Conservation (phyloP, 2,113 vertebrate species). For the Psilopogon haemacephalus region DNA sequence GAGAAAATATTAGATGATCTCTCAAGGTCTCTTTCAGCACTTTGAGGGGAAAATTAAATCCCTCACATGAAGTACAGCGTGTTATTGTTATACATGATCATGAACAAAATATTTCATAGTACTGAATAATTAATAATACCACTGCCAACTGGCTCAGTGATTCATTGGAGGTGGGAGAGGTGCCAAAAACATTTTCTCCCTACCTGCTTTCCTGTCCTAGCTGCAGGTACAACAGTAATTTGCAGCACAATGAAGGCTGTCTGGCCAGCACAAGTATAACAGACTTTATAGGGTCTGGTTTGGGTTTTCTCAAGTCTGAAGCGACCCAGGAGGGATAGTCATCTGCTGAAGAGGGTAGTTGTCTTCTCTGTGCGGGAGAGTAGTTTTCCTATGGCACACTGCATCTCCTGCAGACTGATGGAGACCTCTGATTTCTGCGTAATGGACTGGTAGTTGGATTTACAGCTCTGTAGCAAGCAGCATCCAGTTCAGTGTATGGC, state of each 20-base stretch:
- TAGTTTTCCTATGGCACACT: neutral
- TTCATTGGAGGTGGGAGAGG: neutral
- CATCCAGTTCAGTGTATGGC: neutral
- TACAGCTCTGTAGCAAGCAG: neutral
- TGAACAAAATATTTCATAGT: neutral
- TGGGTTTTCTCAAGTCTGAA: neutral
- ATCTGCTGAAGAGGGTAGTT: conserved; percentile 2
- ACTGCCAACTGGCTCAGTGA: neutral
- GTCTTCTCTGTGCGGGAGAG: neutral
- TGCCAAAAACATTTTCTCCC: neutral
- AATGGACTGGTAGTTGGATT: neutral
- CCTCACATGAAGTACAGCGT: neutral
- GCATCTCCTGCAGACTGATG: neutral
- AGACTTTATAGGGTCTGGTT: neutral
- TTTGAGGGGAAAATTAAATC: neutral
- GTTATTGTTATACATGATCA: neutral
- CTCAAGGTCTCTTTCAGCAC: neutral
- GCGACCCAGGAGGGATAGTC: neutral
- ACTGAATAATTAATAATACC: neutral
- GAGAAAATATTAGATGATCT: neutral
- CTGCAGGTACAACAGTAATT: neutral
- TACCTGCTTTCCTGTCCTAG: neutral
- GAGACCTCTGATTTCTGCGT: neutral
- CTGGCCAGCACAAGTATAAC: neutral
- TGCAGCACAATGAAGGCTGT: neutral